Evolutionary conservation across 2,113 vertebrate species (phyloP), one percentile per base, ranked within the genome.

Genomic region (Bubo scandiacus): DNA sequence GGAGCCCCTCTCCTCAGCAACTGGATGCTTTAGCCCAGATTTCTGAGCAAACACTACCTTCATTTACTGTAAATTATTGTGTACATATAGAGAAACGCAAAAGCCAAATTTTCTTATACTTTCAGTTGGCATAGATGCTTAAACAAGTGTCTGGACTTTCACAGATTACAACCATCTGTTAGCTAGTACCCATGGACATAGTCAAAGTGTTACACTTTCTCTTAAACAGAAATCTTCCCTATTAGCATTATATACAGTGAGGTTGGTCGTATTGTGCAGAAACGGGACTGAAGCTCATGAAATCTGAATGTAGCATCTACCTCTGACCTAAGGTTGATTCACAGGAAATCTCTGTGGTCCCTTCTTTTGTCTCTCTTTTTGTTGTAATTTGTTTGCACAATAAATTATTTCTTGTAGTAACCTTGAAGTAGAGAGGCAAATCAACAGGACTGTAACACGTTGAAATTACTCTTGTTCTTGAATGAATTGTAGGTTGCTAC

Each of bases 391-490:
- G 4, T 88, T 90, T 67, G 17, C 26, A 75, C 52, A 68, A 42
- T 52, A 85, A 94, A 88, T 88, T 75, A 82, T 79, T 79, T 90
- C 49, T 82, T 81, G 36, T 68, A 61, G 16, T 65, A 85, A 47
- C 2, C 9, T 52, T 57, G 71, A 49, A 90, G 21, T 4, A 88
- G 34, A 88, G 11, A 80, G 23, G 11, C 3, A 25, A 82, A 32
- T 49, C 3, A 6, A 52, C 9, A 18, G 45, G 19, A 20, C 21
- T 90, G 16, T 68, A 82, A 52, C 13, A 40, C 1, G 1, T 5
- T 30, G 23, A 90, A 78, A 42, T 73, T 40, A 17, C 14, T 68
- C 23, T 21, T 63, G 26, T 34, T 87, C n/a, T 90, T 47, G 43
- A 70, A 75, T 61, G n/a, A 80, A 52, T 68, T 67, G 9, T 59